A percentile compares a stretch with the other conserved stretches of the same genome.
These are phyloP conservation scores for Crossocerus cetratus DNA, from an alignment of 2,888 invertebrate species.

Conservation along the genomic window DNA sequence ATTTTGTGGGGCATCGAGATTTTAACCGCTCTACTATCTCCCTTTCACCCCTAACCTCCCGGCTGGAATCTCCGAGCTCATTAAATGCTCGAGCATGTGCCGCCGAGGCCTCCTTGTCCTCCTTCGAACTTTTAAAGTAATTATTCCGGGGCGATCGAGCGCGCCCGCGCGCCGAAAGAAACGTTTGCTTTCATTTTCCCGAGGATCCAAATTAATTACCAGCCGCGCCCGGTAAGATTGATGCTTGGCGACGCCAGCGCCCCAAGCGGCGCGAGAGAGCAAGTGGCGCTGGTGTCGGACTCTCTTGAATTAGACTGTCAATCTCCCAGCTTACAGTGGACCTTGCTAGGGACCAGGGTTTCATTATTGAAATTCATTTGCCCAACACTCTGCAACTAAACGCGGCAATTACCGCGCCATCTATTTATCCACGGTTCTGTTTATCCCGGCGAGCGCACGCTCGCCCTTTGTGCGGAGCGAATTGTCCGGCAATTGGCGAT, in stretches of 20 bases:
- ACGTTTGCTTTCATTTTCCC: neutral
- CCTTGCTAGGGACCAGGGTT: neutral
- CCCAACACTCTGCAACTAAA: neutral
- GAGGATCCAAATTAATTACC: neutral
- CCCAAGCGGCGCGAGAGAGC: too few relatives aligned
- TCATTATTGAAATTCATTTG: slow-evolving; percentile 3
- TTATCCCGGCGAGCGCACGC: too few relatives aligned
- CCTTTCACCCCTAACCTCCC: neutral
- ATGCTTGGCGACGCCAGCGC: neutral
- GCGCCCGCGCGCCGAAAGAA: neutral
- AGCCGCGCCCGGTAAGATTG: neutral
- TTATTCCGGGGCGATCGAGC: slow-evolving; percentile 37
- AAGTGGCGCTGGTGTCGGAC: neutral
- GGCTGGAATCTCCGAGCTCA: slow-evolving; percentile 42
- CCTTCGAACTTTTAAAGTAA: slow-evolving; percentile 46
- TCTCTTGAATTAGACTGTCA: neutral
- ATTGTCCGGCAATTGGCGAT: too few relatives aligned
- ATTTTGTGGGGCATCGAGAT: slow-evolving; percentile 43
- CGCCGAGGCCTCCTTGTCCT: slow-evolving; percentile 23
- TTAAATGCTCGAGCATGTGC: slow-evolving; percentile 54
- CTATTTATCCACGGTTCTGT: too few relatives aligned
- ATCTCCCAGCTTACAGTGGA: neutral
- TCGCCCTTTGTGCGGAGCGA: too few relatives aligned
- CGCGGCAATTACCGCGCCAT: neutral
- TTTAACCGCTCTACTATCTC: slow-evolving; percentile 17